Evolutionary conservation across 2,888 invertebrate species (phyloP), one percentile per base, ranked within the genome.

Genomic region (Diarsia dahlii): DNA sequence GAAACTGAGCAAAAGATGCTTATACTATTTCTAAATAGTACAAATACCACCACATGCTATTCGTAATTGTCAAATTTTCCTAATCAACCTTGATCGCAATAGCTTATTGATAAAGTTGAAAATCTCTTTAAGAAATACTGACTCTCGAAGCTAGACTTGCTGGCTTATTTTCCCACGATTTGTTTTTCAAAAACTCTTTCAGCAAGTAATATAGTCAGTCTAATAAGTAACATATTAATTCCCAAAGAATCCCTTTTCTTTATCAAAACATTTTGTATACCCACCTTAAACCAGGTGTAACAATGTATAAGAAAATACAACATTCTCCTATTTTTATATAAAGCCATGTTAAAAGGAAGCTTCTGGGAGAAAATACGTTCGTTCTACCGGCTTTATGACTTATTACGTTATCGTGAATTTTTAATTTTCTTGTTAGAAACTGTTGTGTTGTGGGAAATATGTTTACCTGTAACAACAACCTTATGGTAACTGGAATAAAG

Each of bases 351-450:
- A 77, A 77, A 80, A n/a, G 69, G 68, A 72, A 68, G 74, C 52
- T 68, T 66, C 20, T 60, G 54, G 28, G 71, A 76, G 56, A 74
- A 84, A 82, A 84, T 74, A 71, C 69, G 54, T 54, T 72, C 15
- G 50, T 74, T 76, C 34, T 39, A 52, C 76, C n/a, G 62, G 56
- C 71, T 80, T 80, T 86, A 84, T 74, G 78, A 80, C 74, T 50
- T 72, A 78, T 77, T 76, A 80, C 46, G 34, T 67, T 76, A 76
- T 78, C 68, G 45, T 78, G 66, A 73, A 76, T 78, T 80, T 79
- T 71, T 81, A 78, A 84, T 82, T 76, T 84, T 78, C 73, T 79
- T 79, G 63, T 73, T 68, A 68, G 23, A 62, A 48, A 67, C 58
- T 80, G 62, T 15, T 78, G 13, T 62, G 12, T 45, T 63, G 45